These are phyloP conservation scores for Pseudorasbora parva DNA, from an alignment of 2,113 vertebrate genomes.

Conservation along the genomic window DNA sequence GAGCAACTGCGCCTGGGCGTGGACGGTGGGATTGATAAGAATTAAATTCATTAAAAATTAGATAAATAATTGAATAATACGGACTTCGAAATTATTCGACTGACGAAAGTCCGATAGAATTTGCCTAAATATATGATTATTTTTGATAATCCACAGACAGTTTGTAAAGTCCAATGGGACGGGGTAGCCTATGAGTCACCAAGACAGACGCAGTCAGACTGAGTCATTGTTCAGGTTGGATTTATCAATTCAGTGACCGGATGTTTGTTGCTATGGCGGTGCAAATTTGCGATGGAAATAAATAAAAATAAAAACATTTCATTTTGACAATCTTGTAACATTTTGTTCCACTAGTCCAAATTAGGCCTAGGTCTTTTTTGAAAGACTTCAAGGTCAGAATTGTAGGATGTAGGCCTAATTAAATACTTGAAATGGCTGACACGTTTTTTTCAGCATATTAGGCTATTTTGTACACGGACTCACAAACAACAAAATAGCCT, in stretches of 20 bases:
- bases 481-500: too few relatives aligned
- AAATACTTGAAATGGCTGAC: too few relatives aligned
- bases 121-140: background rate
- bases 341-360: too few relatives aligned
- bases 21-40: too few relatives aligned
- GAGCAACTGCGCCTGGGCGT: background rate
- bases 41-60: background rate
- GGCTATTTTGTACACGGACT: background rate
- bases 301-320: too few relatives aligned
- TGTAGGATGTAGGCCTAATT: too few relatives aligned
- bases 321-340: too few relatives aligned
- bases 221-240: background rate
- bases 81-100: too few relatives aligned
- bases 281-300: background rate
- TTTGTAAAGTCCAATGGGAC: background rate
- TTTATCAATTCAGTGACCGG: background rate
- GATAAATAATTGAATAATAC: background rate
- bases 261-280: slow-evolving; percentile 37
- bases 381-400: too few relatives aligned
- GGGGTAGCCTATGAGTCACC: background rate
- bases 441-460: background rate
- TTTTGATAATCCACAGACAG: background rate
- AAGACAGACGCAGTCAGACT: background rate
- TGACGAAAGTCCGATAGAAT: background rate
- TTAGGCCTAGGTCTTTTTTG: too few relatives aligned